Percentiles rank a stretch among this genome's conserved stretches.
Conservation (phyloP, 2,888 invertebrate genomes). For the Tenthredo mesomela region DNA sequence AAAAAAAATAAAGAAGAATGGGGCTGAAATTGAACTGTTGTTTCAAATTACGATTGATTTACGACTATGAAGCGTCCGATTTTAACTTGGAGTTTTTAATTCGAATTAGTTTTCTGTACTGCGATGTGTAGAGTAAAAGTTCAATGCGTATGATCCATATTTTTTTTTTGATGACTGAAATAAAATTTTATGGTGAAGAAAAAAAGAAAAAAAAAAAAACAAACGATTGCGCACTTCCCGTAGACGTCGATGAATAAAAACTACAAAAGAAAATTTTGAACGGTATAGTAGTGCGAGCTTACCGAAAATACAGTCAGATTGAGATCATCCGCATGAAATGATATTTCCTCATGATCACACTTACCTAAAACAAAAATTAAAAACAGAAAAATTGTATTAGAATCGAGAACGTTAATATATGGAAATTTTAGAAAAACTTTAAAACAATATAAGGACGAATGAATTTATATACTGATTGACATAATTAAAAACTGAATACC, state of each 20-base stretch:
- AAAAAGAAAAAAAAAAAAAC: neutral
- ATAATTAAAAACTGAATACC: constrained; percentile 3
- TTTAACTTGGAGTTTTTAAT: neutral
- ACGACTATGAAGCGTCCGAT: neutral
- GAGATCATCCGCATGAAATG: neutral
- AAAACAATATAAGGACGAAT: neutral
- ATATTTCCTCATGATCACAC: neutral
- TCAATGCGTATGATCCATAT: neutral
- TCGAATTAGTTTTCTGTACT: neutral
- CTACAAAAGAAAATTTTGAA: neutral
- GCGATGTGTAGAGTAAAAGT: neutral
- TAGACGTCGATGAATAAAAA: neutral
- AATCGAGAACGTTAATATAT: no score
- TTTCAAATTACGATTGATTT: constrained; percentile 21
- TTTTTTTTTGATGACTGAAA: neutral
- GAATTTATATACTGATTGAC: neutral
- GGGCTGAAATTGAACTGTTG: neutral
- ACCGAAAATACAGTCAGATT: neutral
- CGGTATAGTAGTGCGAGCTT: neutral
- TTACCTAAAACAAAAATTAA: constrained; percentile 27
- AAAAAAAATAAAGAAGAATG: neutral
- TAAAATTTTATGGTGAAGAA: neutral
- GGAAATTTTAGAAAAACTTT: neutral
- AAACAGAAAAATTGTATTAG: neutral
- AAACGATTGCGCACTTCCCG: neutral